These are phyloP conservation scores for Lasiurus cinereus DNA, from an alignment of 2,113 vertebrate species.

Conservation along the genomic window DNA sequence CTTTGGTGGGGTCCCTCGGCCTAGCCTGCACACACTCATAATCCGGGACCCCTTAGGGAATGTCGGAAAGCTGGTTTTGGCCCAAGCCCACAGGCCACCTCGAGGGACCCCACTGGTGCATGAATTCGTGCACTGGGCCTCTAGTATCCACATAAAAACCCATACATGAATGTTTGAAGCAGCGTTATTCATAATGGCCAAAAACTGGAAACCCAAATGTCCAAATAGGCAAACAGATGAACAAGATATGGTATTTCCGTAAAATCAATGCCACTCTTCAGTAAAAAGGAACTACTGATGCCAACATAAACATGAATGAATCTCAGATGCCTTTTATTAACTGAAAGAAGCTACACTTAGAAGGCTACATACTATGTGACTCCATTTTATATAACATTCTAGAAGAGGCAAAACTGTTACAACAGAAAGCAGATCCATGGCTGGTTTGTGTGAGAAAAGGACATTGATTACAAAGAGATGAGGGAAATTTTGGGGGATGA, in stretches of 20 bases:
- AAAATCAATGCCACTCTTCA: not conserved
- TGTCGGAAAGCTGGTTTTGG: too few species aligned
- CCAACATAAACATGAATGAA: not conserved
- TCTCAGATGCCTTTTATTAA: not conserved
- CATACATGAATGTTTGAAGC: not conserved
- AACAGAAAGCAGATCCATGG: not conserved
- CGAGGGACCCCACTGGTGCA: too few species aligned
- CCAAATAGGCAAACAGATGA: not conserved
- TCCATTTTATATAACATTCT: not conserved
- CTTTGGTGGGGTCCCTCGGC: too few species aligned
- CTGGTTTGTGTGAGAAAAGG: not conserved
- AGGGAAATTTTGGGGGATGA: not conserved
- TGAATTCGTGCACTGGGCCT: too few species aligned
- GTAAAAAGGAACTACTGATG: not conserved
- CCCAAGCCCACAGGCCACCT: too few species aligned
- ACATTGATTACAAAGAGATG: not conserved
- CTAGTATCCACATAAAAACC: not conserved
- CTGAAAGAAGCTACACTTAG: not conserved
- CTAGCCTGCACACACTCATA: too few species aligned
- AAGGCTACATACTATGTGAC: not conserved
- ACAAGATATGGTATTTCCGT: not conserved
- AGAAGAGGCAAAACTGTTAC: not conserved
- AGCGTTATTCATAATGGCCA: conserved; percentile 37
- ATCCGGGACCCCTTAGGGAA: too few species aligned
- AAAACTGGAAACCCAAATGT: not conserved